Conservation (phyloP, 1,140 invertebrate species). For the Lasaia peninsularis region DNA sequence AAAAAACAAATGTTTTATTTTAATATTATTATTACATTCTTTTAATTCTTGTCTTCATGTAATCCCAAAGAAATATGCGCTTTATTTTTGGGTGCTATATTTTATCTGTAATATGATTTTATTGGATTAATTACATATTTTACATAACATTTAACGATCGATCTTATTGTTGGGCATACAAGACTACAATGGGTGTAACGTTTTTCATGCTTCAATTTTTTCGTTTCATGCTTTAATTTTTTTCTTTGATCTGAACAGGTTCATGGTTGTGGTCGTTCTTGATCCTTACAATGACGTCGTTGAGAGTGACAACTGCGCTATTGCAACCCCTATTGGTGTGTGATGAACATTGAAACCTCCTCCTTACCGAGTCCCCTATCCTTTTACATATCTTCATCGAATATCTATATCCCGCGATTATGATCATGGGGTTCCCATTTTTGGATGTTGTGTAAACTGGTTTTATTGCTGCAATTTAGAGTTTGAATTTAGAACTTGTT, state of each 20-base stretch:
- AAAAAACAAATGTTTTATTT: too few species aligned
- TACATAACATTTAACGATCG: too few species aligned
- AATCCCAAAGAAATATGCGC: too few species aligned
- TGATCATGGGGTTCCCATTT: slow-evolving; percentile 35
- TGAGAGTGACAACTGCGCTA: slow-evolving; percentile 31
- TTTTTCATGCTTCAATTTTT: too few species aligned
- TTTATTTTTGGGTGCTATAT: too few species aligned
- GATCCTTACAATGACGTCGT: slow-evolving; percentile 27
- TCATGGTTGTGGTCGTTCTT: slow-evolving; percentile 35
- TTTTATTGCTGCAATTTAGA: slow-evolving; percentile 12
- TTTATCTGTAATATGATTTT: too few species aligned
- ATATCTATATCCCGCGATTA: slow-evolving; percentile 30
- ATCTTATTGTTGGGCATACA: too few species aligned
- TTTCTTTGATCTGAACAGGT: slow-evolving; percentile 17
- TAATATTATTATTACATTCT: too few species aligned
- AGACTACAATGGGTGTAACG: too few species aligned
- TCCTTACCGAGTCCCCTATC: slow-evolving; percentile 13
- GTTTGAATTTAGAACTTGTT: neutral
- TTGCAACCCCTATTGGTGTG: slow-evolving; percentile 35
- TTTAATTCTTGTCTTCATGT: too few species aligned
- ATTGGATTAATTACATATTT: too few species aligned
- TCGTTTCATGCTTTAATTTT: neutral
- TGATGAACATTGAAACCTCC: slow-evolving; percentile 42
- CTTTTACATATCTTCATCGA: slow-evolving; percentile 30
- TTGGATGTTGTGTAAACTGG: slow-evolving; percentile 29